Evolutionary conservation across 2,888 invertebrate genomes (phyloP).

Genomic region (Linnaemya vulpina): DNA sequence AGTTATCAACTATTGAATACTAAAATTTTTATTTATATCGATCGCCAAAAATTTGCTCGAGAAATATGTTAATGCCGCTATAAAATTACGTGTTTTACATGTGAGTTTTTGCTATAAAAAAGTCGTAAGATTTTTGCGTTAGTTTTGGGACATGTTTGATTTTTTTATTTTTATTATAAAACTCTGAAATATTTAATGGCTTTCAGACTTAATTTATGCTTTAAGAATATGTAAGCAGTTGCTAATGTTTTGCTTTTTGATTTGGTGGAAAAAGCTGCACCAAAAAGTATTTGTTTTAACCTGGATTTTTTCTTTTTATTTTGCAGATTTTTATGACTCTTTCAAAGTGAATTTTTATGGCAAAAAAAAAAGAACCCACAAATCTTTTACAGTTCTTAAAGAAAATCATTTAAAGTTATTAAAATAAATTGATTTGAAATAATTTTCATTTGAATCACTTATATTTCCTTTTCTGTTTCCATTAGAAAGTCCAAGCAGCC

Average conservation of each 20-base stretch:
- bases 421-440: conserved; percentile 1
- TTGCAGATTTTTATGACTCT: conserved; percentile 35
- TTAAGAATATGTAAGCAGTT: conserved; percentile 62
- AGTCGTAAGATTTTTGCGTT: neutral
- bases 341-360: conserved; percentile 8
- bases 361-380: neutral
- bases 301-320: conserved; percentile 25
- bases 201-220: conserved; percentile 17
- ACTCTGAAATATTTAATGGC: conserved; percentile 19
- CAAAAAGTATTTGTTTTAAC: conserved; percentile 14
- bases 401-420: neutral
- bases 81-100: neutral
- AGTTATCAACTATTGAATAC: neutral
- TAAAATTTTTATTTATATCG: neutral
- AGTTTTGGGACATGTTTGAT: neutral
- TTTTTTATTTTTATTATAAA: neutral
- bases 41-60: neutral
- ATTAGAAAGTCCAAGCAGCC: conserved; percentile 51
- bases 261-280: conserved; percentile 22
- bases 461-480: conserved; percentile 20
- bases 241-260: neutral
- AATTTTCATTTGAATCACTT: neutral
- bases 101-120: neutral
- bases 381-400: conserved; percentile 22
- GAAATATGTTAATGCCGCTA: neutral